Evolutionary conservation across 92 coral and sea anemone genomes (phyloP).

Genomic region (Actinernus sp.): DNA sequence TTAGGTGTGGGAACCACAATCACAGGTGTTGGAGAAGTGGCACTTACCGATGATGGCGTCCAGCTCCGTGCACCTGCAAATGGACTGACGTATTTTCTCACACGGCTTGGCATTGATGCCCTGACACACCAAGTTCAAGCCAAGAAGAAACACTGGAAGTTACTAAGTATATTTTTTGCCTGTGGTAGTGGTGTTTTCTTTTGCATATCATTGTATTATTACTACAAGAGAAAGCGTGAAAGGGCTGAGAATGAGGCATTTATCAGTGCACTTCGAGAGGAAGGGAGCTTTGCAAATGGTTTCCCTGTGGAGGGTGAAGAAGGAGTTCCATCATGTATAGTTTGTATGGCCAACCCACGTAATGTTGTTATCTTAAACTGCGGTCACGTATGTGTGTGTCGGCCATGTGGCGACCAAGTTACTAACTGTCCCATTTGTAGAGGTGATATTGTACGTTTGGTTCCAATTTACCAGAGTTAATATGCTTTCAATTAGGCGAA

Average conservation of each 20-base stretch:
- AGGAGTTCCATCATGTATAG: slow-evolving; percentile 73
- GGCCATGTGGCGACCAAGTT: slow-evolving; percentile 76
- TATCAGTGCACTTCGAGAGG: slow-evolving; percentile 47
- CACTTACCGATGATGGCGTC: slow-evolving; percentile 69
- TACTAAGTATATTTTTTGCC: slow-evolving; percentile 76
- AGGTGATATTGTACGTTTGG: slow-evolving; percentile 75
- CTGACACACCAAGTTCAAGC: slow-evolving; percentile 72
- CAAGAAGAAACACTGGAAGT: slow-evolving; percentile 72
- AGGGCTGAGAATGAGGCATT: slow-evolving; percentile 39
- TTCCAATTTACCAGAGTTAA: slow-evolving; percentile 78
- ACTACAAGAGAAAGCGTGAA: slow-evolving; percentile 71
- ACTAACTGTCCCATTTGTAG: slow-evolving; percentile 90
- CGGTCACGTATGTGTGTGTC: slow-evolving; percentile 95
- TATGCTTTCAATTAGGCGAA: too few species aligned
- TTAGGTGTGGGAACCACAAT: slow-evolving; percentile 82
- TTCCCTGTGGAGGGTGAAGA: slow-evolving; percentile 26
- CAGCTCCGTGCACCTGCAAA: slow-evolving; percentile 73
- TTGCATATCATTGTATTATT: slow-evolving; percentile 68
- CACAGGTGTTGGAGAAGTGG: slow-evolving; percentile 87
- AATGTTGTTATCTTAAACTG: slow-evolving; percentile 96
- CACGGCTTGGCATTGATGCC: slow-evolving; percentile 78
- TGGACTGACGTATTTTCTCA: slow-evolving; percentile 74
- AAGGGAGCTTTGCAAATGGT: slow-evolving; percentile 6
- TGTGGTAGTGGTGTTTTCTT: slow-evolving; percentile 81
- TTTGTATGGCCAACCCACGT: slow-evolving; percentile 89